phyloP scores from a whole-genome alignment of 2,113 vertebrate species.

The Gracilinanus agilis region DNA sequence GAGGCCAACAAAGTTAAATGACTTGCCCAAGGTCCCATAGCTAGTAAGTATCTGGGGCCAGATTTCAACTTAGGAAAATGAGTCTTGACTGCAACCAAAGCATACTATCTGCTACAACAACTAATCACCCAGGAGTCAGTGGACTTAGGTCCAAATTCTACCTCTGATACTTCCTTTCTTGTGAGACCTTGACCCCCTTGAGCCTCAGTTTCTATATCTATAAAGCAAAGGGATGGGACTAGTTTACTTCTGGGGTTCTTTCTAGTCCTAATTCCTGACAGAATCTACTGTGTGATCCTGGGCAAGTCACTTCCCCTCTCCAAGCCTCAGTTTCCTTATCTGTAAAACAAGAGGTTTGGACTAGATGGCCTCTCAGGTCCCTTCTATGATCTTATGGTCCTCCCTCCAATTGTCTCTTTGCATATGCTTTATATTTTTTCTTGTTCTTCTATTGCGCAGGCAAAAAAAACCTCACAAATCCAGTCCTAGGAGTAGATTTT shows the following conservation, averaged over 20 bases:
- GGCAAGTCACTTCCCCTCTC: not conserved
- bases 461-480: conserved; percentile 60
- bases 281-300: not conserved
- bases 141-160: not conserved
- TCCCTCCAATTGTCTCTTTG: not conserved
- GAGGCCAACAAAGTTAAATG: too few species aligned
- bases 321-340: not conserved
- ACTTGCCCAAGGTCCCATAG: too few species aligned
- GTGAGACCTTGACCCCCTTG: not conserved
- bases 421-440: not conserved
- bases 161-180: not conserved
- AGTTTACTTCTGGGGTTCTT: not conserved
- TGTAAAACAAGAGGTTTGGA: not conserved
- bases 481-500: conserved; percentile 58
- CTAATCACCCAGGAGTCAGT: too few species aligned
- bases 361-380: not conserved
- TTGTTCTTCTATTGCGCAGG: not conserved
- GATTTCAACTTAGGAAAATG: too few species aligned
- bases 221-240: not conserved
- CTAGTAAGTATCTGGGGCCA: too few species aligned
- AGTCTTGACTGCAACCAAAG: too few species aligned
- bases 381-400: not conserved
- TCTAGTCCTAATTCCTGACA: not conserved
- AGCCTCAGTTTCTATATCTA: not conserved
- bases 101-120: too few species aligned